A percentile compares a stretch with the other conserved stretches of the same genome.
These are phyloP conservation scores for Peromyscus attwateri DNA, from an alignment of 2,797 vertebrate genomes.

Conservation along the genomic window DNA sequence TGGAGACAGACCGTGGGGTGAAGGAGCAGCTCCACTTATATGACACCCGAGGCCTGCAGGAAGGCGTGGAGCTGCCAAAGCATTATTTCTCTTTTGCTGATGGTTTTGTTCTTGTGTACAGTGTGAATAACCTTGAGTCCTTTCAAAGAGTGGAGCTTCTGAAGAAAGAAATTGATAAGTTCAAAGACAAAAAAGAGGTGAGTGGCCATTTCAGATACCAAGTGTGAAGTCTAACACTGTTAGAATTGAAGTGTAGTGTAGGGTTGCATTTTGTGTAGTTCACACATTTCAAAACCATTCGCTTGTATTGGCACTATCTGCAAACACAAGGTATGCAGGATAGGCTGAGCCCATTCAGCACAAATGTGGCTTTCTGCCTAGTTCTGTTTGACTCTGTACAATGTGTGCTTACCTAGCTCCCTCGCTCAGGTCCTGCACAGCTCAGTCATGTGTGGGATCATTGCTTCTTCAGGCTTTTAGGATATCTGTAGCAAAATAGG, in stretches of 20 bases:
- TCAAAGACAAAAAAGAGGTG: slow-evolving; percentile 97
- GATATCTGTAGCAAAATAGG: background rate
- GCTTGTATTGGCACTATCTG: background rate
- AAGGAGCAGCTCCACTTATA: slow-evolving; percentile 97
- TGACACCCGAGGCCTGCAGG: slow-evolving; percentile 94
- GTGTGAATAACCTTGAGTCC: slow-evolving; percentile 95
- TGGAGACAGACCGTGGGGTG: slow-evolving; percentile 96
- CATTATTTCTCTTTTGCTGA: slow-evolving; percentile 97
- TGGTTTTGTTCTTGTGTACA: slow-evolving; percentile 96
- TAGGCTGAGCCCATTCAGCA: background rate
- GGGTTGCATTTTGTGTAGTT: background rate
- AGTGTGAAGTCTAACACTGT: background rate
- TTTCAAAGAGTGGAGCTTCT: slow-evolving; percentile 94
- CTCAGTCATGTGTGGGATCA: background rate
- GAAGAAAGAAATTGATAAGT: slow-evolving; percentile 96
- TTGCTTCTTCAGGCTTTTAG: background rate
- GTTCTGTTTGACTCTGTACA: background rate
- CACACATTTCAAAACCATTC: slow-evolving; percentile 32
- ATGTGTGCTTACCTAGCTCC: background rate
- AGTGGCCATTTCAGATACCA: slow-evolving; percentile 30
- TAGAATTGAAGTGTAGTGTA: background rate
- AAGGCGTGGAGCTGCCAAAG: slow-evolving; percentile 93
- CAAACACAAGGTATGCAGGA: background rate
- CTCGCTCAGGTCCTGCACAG: background rate
- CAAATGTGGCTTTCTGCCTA: background rate